A percentile compares a stretch with the other conserved stretches of the same genome.
Conservation (phyloP, 2,888 invertebrate species). For the Selenia dentaria region DNA sequence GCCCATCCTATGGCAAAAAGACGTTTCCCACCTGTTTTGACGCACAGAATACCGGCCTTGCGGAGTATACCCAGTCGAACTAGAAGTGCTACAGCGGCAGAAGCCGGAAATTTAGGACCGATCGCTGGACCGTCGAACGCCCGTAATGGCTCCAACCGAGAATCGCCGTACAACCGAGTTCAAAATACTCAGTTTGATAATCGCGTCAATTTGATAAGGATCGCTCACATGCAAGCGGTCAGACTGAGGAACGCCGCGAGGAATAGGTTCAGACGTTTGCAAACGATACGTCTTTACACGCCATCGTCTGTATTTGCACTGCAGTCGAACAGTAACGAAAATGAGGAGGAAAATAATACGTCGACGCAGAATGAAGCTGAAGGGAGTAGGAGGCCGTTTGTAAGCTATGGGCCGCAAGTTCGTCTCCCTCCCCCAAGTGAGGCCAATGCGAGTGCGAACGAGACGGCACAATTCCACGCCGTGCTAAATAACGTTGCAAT, state of each 20-base stretch:
- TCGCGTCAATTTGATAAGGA: conserved; percentile 68
- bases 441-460: background rate
- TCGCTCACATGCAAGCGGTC: conserved; percentile 72
- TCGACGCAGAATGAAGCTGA: conserved; percentile 42
- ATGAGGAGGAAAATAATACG: conserved; percentile 44
- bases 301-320: conserved; percentile 73
- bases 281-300: conserved; percentile 71
- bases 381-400: conserved; percentile 45
- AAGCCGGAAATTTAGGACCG: conserved; percentile 57
- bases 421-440: background rate
- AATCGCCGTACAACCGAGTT: conserved; percentile 38
- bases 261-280: conserved; percentile 66
- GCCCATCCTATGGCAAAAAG: conserved; percentile 67
- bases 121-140: conserved; percentile 62
- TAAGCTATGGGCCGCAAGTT: conserved; percentile 1
- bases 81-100: conserved; percentile 35
- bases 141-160: conserved; percentile 52
- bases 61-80: conserved; percentile 55
- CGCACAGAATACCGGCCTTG: conserved; percentile 68
- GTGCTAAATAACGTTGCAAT: conserved; percentile 64
- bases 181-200: conserved; percentile 63
- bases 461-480: conserved; percentile 52
- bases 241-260: conserved; percentile 69
- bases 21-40: conserved; percentile 62
- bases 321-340: conserved; percentile 46